These are phyloP conservation scores for Planiliza haematocheilus DNA, from an alignment of 2,113 vertebrate genomes.

Conservation along the genomic window DNA sequence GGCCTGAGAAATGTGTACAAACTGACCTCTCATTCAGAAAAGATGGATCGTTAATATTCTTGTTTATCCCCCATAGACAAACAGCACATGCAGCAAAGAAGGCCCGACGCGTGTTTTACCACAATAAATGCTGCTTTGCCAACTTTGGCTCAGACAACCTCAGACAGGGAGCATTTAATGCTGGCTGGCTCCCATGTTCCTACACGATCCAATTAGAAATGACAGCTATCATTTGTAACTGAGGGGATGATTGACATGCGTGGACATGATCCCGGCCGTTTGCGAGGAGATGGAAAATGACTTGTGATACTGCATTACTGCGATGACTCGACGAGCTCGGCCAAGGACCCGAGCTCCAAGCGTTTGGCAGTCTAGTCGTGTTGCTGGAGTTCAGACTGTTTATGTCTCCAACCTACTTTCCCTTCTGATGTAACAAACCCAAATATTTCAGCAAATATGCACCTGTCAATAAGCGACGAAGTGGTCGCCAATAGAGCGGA, in stretches of 20 bases:
- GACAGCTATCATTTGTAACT: constrained; percentile 22
- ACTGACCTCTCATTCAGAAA: constrained; percentile 9
- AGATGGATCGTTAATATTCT: constrained; percentile 8
- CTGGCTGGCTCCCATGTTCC: constrained; percentile 22
- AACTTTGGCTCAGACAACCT: constrained; percentile 5
- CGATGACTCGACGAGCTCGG: no score
- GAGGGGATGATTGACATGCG: neutral
- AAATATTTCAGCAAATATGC: neutral
- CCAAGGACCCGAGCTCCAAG: neutral
- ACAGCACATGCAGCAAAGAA: neutral
- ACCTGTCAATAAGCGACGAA: no score
- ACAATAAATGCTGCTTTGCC: neutral
- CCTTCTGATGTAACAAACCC: neutral
- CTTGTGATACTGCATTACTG: neutral
- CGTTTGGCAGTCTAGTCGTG: neutral
- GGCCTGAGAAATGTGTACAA: neutral
- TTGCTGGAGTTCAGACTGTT: neutral
- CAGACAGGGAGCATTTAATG: neutral
- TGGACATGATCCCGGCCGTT: neutral
- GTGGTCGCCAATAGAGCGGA: no score
- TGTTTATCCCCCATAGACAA: neutral
- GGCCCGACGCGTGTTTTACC: neutral
- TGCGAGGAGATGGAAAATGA: neutral
- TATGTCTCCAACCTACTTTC: neutral
- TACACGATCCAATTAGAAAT: constrained; percentile 29